A percentile compares a stretch with the other conserved stretches of the same genome.
Evolutionary conservation across 2,113 vertebrate genomes (phyloP).

Genomic region (Eubucco bourcierii): DNA sequence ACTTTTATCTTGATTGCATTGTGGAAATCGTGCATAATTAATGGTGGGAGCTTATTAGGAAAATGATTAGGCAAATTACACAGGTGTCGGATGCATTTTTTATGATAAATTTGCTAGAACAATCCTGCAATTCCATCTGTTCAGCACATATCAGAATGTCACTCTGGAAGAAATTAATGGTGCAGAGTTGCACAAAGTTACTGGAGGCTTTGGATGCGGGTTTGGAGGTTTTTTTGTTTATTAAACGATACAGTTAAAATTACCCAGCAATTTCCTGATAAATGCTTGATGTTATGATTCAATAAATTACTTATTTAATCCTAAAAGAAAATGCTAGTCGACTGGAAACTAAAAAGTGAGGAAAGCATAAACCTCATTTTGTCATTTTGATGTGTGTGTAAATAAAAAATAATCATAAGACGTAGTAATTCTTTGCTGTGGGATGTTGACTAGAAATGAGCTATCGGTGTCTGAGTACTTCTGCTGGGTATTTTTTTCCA

Average conservation of each 20-base stretch:
- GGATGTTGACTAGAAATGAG: slow-evolving; percentile 44
- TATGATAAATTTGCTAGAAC: slow-evolving; percentile 99
- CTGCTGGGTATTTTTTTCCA: slow-evolving; percentile 12
- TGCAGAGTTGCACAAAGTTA: slow-evolving; percentile 83
- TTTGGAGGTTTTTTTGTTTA: slow-evolving; percentile 40
- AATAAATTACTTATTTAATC: slow-evolving; percentile 71
- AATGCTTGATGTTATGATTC: slow-evolving; percentile 62
- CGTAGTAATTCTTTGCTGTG: slow-evolving; percentile 20
- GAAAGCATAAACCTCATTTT: slow-evolving; percentile 50
- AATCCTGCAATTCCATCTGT: slow-evolving; percentile 98
- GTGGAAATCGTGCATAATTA: slow-evolving; percentile 99
- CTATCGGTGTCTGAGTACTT: neutral
- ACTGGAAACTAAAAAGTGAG: slow-evolving; percentile 64
- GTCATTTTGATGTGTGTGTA: slow-evolving; percentile 60
- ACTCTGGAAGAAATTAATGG: slow-evolving; percentile 90
- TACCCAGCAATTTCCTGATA: slow-evolving; percentile 70
- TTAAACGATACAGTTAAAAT: slow-evolving; percentile 70
- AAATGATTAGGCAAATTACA: slow-evolving; percentile 99
- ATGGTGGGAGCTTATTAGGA: slow-evolving; percentile 98
- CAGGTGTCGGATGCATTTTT: slow-evolving; percentile 99
- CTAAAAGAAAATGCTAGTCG: slow-evolving; percentile 66
- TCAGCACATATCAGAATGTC: slow-evolving; percentile 93
- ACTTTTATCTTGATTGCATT: slow-evolving; percentile 99
- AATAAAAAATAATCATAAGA: slow-evolving; percentile 72
- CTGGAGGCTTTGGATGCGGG: slow-evolving; percentile 75